phyloP scores from a whole-genome alignment of 2,888 invertebrate species.

The Chaitophorus viminalis region DNA sequence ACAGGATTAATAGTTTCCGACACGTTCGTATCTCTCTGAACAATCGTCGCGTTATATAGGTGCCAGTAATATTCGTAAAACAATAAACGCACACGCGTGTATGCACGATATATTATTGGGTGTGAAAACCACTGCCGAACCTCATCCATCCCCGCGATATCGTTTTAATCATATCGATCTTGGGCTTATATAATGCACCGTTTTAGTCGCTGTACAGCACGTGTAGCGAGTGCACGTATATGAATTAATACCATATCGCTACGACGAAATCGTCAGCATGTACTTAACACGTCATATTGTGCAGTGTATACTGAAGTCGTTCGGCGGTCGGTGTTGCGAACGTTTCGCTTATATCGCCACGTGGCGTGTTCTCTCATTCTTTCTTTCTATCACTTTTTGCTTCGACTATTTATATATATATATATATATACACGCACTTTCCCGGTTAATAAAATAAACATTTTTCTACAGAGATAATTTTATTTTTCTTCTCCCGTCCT shows the following conservation, averaged over 20 bases:
- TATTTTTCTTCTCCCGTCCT: not conserved
- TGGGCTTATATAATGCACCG: too few species aligned
- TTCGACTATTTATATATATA: too few species aligned
- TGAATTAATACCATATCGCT: not conserved
- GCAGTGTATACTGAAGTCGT: too few species aligned
- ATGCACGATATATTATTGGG: not conserved
- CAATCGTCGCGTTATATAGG: not conserved
- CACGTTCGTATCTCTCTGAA: not conserved
- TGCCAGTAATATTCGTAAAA: not conserved
- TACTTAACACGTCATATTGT: too few species aligned
- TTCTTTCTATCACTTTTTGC: too few species aligned
- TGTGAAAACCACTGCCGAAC: not conserved
- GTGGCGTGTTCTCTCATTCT: too few species aligned
- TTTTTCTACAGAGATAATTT: not conserved
- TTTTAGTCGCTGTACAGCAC: not conserved
- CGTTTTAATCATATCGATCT: not conserved
- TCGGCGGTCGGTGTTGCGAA: too few species aligned
- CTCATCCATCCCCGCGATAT: not conserved
- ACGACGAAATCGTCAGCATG: not conserved
- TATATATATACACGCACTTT: too few species aligned
- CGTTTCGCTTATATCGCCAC: too few species aligned
- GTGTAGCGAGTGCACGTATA: not conserved
- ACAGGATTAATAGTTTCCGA: not conserved
- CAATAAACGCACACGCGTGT: not conserved
- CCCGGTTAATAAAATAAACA: not conserved